Evolutionary conservation across 2,797 vertebrate genomes (phyloP).

Genomic region (Cheirogaleus major): DNA sequence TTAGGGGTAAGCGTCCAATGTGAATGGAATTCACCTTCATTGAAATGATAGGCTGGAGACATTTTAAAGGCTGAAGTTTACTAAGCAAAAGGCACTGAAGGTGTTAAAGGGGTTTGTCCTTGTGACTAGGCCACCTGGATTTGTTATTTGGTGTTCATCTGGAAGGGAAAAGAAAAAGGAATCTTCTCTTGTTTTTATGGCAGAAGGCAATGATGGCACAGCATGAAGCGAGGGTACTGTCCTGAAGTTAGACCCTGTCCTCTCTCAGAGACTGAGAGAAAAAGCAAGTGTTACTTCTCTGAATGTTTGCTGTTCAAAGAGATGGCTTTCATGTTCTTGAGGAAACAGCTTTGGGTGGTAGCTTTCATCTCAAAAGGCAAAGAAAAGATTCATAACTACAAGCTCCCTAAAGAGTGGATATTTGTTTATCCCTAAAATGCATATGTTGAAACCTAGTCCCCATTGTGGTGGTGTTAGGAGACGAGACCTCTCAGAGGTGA

Average conservation of each 20-base stretch:
- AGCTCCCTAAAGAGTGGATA: neutral
- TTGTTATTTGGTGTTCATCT: neutral
- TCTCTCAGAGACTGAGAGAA: too few species aligned
- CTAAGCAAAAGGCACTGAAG: neutral
- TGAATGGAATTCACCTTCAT: neutral
- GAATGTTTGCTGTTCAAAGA: neutral
- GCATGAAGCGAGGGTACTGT: neutral
- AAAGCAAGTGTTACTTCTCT: neutral
- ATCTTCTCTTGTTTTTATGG: neutral
- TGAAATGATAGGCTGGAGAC: neutral
- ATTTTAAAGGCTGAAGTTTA: neutral
- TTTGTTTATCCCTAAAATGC: neutral
- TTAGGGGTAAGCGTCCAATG: neutral
- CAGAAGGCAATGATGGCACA: accelerated
- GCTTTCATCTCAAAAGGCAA: neutral
- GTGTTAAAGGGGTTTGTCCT: neutral
- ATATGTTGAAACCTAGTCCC: neutral
- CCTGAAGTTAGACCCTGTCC: neutral
- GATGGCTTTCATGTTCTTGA: neutral
- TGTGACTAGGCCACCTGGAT: neutral
- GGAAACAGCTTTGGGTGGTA: neutral
- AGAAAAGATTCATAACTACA: neutral
- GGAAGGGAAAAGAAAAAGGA: too few species aligned
- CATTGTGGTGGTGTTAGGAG: neutral
- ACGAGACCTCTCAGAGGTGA: neutral